Base-by-base conservation (phyloP, 2,797 vertebrate genomes). In the Neosalanx taihuensis region DNA sequence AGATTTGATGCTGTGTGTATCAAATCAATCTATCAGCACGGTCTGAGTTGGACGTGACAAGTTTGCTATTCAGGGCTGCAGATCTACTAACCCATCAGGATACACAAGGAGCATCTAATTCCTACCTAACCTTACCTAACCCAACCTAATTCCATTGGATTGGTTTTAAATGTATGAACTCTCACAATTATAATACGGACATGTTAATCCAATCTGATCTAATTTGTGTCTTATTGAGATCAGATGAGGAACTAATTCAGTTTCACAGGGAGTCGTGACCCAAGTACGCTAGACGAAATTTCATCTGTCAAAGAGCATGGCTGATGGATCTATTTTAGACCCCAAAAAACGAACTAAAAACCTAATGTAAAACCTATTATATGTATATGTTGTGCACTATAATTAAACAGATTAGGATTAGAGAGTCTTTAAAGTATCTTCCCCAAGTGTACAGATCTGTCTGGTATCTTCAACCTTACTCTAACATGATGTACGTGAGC, bases 1-100 rank as follows among this genome's bases (percentile, higher is more conserved):
- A 89, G 86, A 89, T 86, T 82, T 83, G 83, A 69, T 64, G 59
- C 70, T 65, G 76, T 69, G 76, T 69, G 73, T 83, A 90, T 90
- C 78, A 59, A 61, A 86, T 90, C 86, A 69, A 76, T 83, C 79
- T 77, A 70, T 82, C 82, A 83, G 73, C 26, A 31, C 61, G 71
- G 75, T 26, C 83, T 78, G 73, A 74, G 73, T 81, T 78, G 79
- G 75, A 84, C 81, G 84, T 72, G 5, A 70, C 79, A 76, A 69
- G 75, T 79, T 81, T 79, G 74, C 72, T 72, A 65, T 84, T 71
- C 35, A 67, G 33, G 67, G 71, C 70, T 76, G 73, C 64, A 46
- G 23, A 23, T 10, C 72, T 30, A 57, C 5, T n/a, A n/a, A 53
- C 71, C 73, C 75, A 23, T 64, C 75, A 59, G 70, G 70, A 74